Base-by-base conservation (phyloP, 2,888 invertebrate genomes). In the Andrena bucephala region DNA sequence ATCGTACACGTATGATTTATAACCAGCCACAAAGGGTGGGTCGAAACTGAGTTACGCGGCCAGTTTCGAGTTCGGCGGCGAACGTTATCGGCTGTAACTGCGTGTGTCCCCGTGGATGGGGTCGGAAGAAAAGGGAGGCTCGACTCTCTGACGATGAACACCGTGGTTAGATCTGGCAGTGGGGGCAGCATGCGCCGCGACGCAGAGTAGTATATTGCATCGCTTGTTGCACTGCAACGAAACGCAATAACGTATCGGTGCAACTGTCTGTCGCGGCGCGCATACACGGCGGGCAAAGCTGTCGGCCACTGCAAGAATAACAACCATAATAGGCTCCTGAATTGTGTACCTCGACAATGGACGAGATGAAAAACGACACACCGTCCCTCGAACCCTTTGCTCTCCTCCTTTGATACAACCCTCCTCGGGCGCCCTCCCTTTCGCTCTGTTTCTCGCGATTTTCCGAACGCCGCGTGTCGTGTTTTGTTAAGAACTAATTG, bases 171-270 rank as follows among this genome's bases (percentile, higher is more conserved):
- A 83, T 83, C 85, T 77, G 31, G 42, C 42, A 5, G 73, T 13
- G 48, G 70, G 33, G 33, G 42, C 60, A 68, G 76, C 69, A 79
- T 50, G 71, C 68, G 63, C 63, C 70, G 62, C 62, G 16, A 48
- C 48, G 70, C 70, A 65, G 74, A 72, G 77, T 79, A 73, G 85
- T 87, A 85, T 85, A 88, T 88, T 84, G 87, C 84, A 66, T 54
- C 86, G 86, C 89, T 88, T 84, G 88, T 87, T 89, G 85, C 88
- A 81, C 81, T 76, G 81, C 74, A 83, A 80, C 84, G 84, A 73
- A 88, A 89, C 84, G 89, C 88, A 89, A 88, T 88, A 88, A 87
- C 86, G 88, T 88, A 89, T 89, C 87, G 89, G 85, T 65, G 76
- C 82, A 72, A 80, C 82, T 83, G 82, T 79, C 84, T 77, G 85